These are phyloP conservation scores for Neodon shergylaensis DNA, from an alignment of 2,113 vertebrate species.

Conservation along the genomic window DNA sequence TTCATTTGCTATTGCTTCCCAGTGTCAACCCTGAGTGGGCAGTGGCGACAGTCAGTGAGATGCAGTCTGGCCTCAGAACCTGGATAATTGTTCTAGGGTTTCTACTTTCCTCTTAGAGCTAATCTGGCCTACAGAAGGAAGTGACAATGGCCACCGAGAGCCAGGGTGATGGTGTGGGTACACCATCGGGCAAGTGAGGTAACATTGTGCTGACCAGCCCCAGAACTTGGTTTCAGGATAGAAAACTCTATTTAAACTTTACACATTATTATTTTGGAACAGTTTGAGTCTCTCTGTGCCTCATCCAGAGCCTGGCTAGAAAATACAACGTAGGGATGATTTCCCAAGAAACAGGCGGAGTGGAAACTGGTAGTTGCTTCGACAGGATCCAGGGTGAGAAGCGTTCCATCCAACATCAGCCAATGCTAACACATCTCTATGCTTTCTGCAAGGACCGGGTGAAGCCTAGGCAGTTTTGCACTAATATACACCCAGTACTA, in stretches of 20 bases:
- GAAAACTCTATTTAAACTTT: not conserved
- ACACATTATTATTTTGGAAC: not conserved
- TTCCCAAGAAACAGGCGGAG: not conserved
- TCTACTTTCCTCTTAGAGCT: not conserved
- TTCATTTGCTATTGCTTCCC: not conserved
- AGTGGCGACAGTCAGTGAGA: too few relatives aligned
- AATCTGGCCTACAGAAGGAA: not conserved
- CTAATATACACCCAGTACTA: not conserved
- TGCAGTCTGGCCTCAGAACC: not conserved
- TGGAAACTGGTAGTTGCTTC: not conserved
- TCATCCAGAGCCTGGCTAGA: not conserved
- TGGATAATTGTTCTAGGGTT: not conserved
- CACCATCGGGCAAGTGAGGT: not conserved
- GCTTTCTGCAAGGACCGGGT: not conserved
- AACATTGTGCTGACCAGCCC: not conserved
- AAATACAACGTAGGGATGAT: not conserved
- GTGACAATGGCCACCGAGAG: not conserved
- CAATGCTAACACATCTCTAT: not conserved
- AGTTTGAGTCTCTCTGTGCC: not conserved
- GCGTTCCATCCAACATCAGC: not conserved
- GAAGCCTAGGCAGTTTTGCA: not conserved
- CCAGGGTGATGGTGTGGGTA: not conserved
- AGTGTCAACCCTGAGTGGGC: not conserved
- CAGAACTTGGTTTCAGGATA: not conserved
- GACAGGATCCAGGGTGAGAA: not conserved